Conservation (phyloP, 35 echinoderm and acorn worm genomes). For the Diadema setosum region DNA sequence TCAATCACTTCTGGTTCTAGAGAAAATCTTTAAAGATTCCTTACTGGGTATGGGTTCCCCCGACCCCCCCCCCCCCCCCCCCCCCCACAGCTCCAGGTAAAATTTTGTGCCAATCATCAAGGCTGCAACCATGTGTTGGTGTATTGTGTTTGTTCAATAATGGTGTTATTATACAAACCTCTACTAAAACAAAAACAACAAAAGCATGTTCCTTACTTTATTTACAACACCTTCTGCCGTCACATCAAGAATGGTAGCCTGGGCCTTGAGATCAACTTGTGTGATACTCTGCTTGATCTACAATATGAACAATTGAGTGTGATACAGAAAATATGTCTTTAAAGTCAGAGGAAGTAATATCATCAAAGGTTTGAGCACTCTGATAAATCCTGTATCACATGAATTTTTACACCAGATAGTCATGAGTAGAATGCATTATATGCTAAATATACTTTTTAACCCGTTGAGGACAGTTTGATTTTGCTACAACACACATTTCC, state of each 20-base stretch:
- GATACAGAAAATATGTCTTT: background rate
- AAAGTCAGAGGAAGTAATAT: background rate
- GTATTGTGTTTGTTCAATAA: too few species aligned
- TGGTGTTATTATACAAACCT: too few species aligned
- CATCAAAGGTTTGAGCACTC: background rate
- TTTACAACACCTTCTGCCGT: background rate
- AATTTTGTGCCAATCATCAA: too few species aligned
- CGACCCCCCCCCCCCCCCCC: too few species aligned
- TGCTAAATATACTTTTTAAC: too few species aligned
- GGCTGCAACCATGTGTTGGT: too few species aligned
- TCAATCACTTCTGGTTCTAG: too few species aligned
- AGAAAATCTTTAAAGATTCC: too few species aligned
- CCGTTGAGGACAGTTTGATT: too few species aligned
- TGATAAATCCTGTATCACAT: background rate
- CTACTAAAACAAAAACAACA: background rate
- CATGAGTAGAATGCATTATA: background rate
- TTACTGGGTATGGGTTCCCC: too few species aligned
- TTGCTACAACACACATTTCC: too few species aligned
- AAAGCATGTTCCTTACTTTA: background rate
- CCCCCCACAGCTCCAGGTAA: too few species aligned
- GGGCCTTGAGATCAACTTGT: background rate
- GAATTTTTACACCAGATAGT: background rate
- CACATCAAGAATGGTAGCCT: background rate
- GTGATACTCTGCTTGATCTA: slow-evolving; percentile 37
- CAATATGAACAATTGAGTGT: background rate